A percentile compares a stretch with the other conserved stretches of the same genome.
Evolutionary conservation across 2,888 invertebrate genomes (phyloP).

Genomic region (Cephus sareptanus): DNA sequence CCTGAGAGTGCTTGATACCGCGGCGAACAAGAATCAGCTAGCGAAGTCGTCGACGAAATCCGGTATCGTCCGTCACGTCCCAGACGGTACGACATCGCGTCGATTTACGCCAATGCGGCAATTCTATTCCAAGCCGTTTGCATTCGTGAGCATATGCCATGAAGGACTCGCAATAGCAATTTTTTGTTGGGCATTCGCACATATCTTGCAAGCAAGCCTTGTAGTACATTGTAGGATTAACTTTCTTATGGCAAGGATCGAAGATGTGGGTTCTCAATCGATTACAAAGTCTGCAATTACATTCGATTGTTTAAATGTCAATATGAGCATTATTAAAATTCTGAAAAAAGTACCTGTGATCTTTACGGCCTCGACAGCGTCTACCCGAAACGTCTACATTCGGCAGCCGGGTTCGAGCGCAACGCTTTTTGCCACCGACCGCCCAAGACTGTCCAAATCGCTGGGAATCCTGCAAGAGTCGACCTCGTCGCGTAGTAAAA

Average conservation of each 20-base stretch:
- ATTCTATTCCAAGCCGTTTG: slow-evolving; percentile 78
- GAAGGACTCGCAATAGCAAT: slow-evolving; percentile 91
- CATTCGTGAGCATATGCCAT: slow-evolving; percentile 92
- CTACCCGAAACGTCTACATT: slow-evolving; percentile 59
- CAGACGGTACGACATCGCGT: slow-evolving; percentile 74
- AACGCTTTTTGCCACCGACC: slow-evolving; percentile 82
- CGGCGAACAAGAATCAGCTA: slow-evolving; percentile 18
- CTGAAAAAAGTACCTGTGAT: slow-evolving; percentile 52
- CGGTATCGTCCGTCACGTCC: slow-evolving; percentile 40
- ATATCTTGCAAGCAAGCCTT: slow-evolving; percentile 89
- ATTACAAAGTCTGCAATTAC: slow-evolving; percentile 65
- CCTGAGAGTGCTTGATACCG: slow-evolving; percentile 2
- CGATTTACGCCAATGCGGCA: slow-evolving; percentile 78
- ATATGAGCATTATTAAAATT: not conserved
- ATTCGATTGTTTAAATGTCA: not conserved
- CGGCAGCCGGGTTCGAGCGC: slow-evolving; percentile 69
- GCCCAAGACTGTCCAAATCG: slow-evolving; percentile 91
- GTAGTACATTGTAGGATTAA: slow-evolving; percentile 85
- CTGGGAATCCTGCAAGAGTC: slow-evolving; percentile 73
- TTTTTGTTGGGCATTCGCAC: slow-evolving; percentile 84
- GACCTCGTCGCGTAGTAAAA: slow-evolving; percentile 78
- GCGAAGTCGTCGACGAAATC: slow-evolving; percentile 31
- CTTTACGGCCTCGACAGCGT: slow-evolving; percentile 59
- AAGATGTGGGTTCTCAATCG: slow-evolving; percentile 72
- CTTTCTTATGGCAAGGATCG: slow-evolving; percentile 80